Evolutionary conservation across 2,113 vertebrate genomes (phyloP), one percentile per base, ranked within the genome.

Genomic region (Etia nguti): DNA sequence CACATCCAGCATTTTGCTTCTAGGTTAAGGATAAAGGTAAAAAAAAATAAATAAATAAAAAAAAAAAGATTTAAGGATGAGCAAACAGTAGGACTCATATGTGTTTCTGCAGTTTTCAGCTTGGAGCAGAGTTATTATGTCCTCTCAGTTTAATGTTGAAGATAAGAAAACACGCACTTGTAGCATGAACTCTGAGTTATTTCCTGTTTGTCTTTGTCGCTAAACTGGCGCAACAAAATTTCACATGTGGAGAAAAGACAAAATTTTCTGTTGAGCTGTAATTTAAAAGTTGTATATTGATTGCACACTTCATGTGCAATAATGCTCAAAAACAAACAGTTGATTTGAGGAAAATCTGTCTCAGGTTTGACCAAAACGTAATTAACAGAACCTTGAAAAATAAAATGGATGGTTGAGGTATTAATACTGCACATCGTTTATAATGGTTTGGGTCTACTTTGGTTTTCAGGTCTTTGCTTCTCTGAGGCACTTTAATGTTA

Each of bases 201-300:
- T 55, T 0, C 22, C 1, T 1, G 0, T 56, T 56, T 56, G n/a
- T 13, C 22, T 56, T 56, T 24, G 6, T 56, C 13, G 54, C 54
- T 56, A 1, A 56, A 56, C 22, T 56, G 22, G 22, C 22, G 22
- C 3, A 56, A 56, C 0, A 1, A 1, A 22, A 56, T 56, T 24
- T 56, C 22, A 56, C 54, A 56, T 56, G 22, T 56, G 54, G 54
- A 56, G 24, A 24, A 56, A 13, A 7, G 6, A 56, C 11, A 36
- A 3, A 24, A 56, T 24, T 56, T 2, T 56, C 54, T 24, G 11
- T 24, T 56, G 54, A 56, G 22, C 24, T 56, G 6, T 56, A 56
- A 24, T 56, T 56, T 24, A 56, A 13, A 24, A 22, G 52, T 55
- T 55, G 52, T 55, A 55, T 4, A 24, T 56, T 56, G 24, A 56